Base-by-base conservation (phyloP, 2,797 vertebrate genomes). In the Sebastes vulpes region DNA sequence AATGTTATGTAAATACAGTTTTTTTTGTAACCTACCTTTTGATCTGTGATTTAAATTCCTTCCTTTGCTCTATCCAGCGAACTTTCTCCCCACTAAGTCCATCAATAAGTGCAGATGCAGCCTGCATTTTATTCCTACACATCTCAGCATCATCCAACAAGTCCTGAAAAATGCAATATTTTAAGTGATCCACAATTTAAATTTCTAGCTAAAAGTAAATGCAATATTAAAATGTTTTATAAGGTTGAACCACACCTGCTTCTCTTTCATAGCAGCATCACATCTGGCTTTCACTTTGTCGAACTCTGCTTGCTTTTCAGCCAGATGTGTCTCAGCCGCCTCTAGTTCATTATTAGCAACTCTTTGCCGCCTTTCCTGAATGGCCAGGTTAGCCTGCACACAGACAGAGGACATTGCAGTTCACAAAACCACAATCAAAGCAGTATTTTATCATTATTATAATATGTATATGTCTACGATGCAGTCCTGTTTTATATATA, bases 51-150 rank as follows among this genome's bases (percentile, higher is more conserved):
- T 96, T 95, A 89, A 98, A 98, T 82, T 97, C 97, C 91, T 97
- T 97, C 61, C 97, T 97, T 75, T 98, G 97, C 70, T 98, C 92
- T 2, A 96, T 98, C 98, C 98, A 98, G 35, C 97, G 96, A 60
- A 97, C 94, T 74, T 98, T 99, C 88, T 98, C 98, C 48, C 96
- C 97, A 42, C 96, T 97, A 79, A 99, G 94, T 9, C 98, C 98
- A 35, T 96, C 96, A 79, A 98, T 98, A 25, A 99, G 95, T 1
- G 93, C 90, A 3, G 98, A 98, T 0, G 98, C 97, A 2, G 96
- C 96, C 85, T 96, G 95, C 98, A 98, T 99, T 92, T 98, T 98
- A 77, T 92, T 96, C 66, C 96, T 95, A 87, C 98, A 99, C 32
- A 90, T 93, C 59, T 97, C 96, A 16, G 98, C 97, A 65, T 97